Evolutionary conservation across 2,113 vertebrate genomes (phyloP).

Genomic region (Brachypodius melanocephalos): DNA sequence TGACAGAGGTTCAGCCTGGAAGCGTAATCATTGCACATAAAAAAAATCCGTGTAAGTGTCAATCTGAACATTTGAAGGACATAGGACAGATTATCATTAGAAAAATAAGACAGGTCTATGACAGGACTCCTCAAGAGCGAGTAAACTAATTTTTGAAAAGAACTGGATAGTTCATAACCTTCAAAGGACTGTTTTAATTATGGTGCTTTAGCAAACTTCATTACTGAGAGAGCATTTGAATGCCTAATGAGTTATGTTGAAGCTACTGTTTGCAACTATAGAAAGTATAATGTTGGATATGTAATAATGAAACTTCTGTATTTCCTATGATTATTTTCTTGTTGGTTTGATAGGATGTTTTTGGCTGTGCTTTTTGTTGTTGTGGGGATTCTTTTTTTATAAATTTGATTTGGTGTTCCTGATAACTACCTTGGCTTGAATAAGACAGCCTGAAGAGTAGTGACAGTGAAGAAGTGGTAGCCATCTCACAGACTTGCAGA

Average conservation of each 20-base stretch:
- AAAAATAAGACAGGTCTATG: not conserved
- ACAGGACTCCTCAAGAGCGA: not conserved
- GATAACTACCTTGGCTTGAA: not conserved
- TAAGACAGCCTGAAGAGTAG: not conserved
- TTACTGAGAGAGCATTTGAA: conserved; percentile 1
- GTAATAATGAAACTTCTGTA: not conserved
- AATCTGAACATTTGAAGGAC: not conserved
- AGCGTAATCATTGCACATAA: not conserved
- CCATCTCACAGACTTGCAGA: not conserved
- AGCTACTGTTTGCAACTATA: not conserved
- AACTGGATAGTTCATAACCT: not conserved
- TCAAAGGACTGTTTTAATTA: not conserved
- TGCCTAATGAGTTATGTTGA: not conserved
- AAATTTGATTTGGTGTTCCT: not conserved
- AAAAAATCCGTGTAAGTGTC: not conserved
- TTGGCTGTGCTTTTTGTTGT: not conserved
- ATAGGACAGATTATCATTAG: not conserved
- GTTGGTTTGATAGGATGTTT: not conserved
- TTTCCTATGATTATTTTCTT: not conserved
- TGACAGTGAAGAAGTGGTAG: not conserved
- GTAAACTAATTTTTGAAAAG: not conserved
- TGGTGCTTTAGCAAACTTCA: not conserved
- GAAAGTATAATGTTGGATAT: not conserved
- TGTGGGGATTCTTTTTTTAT: accelerated
- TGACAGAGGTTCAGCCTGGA: not conserved